A percentile compares a stretch with the other conserved stretches of the same genome.
These are phyloP conservation scores for Phortica variegata DNA, from an alignment of 1,140 invertebrate species.

Conservation along the genomic window DNA sequence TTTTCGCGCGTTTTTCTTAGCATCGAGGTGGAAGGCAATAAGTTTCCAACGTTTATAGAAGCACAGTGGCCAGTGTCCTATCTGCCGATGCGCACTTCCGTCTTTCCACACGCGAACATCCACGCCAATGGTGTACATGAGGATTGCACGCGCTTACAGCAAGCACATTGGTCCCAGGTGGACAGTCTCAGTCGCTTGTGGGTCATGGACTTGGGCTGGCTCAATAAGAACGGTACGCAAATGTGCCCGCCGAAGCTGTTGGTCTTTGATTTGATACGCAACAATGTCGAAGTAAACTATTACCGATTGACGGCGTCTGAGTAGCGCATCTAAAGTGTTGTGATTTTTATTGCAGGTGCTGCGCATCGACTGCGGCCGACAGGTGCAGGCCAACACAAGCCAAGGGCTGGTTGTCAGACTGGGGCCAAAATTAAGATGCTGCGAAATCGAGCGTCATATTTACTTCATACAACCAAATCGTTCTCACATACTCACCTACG, in stretches of 20 bases:
- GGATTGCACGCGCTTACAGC: slow-evolving; percentile 39
- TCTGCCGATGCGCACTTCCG: slow-evolving; percentile 33
- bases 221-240: slow-evolving; percentile 1
- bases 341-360: slow-evolving; percentile 22
- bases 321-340: background rate
- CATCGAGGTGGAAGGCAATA: slow-evolving; percentile 29
- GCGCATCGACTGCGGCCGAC: slow-evolving; percentile 38
- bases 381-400: slow-evolving; percentile 21
- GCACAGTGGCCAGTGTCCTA: slow-evolving; percentile 45
- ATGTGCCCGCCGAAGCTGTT: slow-evolving; percentile 39
- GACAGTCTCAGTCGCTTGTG: slow-evolving; percentile 41
- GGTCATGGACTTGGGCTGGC: slow-evolving; percentile 46
- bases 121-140: slow-evolving; percentile 27
- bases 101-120: slow-evolving; percentile 31
- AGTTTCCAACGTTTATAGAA: slow-evolving; percentile 44
- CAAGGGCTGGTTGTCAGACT: slow-evolving; percentile 32
- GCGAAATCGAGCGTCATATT: slow-evolving; percentile 41
- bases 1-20: slow-evolving; percentile 47
- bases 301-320: no score
- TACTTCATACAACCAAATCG: slow-evolving; percentile 31
- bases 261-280: slow-evolving; percentile 45
- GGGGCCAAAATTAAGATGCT: slow-evolving; percentile 30
- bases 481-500: slow-evolving; percentile 39
- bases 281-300: slow-evolving; percentile 35
- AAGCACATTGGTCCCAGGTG: slow-evolving; percentile 47